Conservation (phyloP, 2,113 vertebrate species). For the Lathamus discolor region DNA sequence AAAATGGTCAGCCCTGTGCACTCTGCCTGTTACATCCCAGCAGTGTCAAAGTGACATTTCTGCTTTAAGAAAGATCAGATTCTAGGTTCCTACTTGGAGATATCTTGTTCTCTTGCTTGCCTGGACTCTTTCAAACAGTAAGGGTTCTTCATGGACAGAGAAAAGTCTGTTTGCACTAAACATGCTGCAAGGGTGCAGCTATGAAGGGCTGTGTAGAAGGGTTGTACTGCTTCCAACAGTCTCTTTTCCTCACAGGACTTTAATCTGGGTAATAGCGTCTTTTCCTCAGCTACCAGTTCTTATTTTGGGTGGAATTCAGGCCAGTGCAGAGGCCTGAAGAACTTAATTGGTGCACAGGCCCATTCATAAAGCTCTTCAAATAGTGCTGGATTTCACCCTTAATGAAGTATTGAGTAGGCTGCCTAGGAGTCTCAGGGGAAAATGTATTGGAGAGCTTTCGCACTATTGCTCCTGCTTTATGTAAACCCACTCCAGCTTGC, state of each 20-base stretch:
- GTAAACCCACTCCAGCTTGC: constrained; percentile 60
- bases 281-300: constrained; percentile 19
- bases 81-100: neutral
- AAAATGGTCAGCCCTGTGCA: neutral
- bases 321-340: constrained; percentile 7
- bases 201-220: neutral
- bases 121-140: neutral
- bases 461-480: constrained; percentile 47
- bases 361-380: constrained; percentile 49
- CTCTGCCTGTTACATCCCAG: neutral
- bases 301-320: constrained; percentile 44
- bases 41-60: neutral
- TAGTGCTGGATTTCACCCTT: constrained; percentile 53
- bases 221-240: neutral
- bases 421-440: constrained; percentile 44
- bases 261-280: constrained; percentile 6
- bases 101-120: neutral
- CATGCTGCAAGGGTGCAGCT: neutral
- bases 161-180: neutral
- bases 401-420: constrained; percentile 58
- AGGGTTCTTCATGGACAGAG: neutral
- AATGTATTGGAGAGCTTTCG: constrained; percentile 53
- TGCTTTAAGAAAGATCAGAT: neutral
- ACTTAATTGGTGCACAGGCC: constrained; percentile 16
- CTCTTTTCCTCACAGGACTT: neutral